These are phyloP conservation scores for Rutilus rutilus DNA, from an alignment of 2,113 vertebrate species.

Conservation along the genomic window DNA sequence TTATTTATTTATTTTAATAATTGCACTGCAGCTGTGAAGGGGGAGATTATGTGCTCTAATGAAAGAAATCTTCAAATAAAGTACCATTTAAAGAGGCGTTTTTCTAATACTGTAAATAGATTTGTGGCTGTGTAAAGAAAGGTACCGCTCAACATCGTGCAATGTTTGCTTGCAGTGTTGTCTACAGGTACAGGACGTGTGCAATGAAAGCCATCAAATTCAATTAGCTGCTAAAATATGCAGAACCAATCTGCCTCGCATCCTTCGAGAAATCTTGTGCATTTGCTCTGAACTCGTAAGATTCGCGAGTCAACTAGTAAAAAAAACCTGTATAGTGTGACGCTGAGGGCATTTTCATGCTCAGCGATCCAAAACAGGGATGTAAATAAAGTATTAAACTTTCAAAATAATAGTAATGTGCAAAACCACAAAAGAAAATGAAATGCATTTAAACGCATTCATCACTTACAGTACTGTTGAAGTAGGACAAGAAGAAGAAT, in stretches of 20 bases:
- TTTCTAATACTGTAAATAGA: background rate
- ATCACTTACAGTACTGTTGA: slow-evolving; percentile 33
- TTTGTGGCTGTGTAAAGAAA: background rate
- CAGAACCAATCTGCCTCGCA: background rate
- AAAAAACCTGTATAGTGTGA: background rate
- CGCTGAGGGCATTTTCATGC: background rate
- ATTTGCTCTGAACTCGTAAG: background rate
- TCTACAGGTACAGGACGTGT: background rate
- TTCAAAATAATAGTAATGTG: background rate
- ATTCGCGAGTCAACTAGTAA: background rate
- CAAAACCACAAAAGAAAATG: slow-evolving; percentile 2
- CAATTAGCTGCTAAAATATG: background rate
- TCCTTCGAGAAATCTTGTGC: background rate
- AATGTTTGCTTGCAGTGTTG: background rate
- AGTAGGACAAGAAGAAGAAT: background rate
- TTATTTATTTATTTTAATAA: too few species aligned
- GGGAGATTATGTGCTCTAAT: background rate
- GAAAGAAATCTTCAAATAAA: background rate
- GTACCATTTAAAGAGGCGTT: background rate
- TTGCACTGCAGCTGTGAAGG: too few species aligned
- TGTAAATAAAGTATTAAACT: background rate
- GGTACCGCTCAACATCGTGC: background rate
- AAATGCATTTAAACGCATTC: background rate
- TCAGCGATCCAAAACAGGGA: background rate
- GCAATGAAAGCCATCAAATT: background rate